Percentiles rank a stretch among this genome's conserved stretches.
These are phyloP conservation scores for Procambarus virginalis DNA, from an alignment of 1,140 invertebrate species.

Conservation along the genomic window DNA sequence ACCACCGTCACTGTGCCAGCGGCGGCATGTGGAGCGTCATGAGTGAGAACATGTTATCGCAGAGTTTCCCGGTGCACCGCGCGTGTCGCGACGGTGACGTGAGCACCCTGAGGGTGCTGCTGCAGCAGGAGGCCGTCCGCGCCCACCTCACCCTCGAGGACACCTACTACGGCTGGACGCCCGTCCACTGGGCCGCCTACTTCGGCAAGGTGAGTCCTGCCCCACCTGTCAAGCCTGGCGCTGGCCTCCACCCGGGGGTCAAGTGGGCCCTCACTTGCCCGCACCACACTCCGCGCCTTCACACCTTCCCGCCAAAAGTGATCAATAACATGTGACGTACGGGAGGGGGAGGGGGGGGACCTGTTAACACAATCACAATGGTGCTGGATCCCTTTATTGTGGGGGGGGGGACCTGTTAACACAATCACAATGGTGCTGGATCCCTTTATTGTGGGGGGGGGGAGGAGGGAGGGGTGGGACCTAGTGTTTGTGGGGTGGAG, in stretches of 20 bases:
- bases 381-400: no score
- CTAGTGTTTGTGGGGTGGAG: no score
- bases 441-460: no score
- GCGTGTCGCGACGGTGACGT: constrained; percentile 56
- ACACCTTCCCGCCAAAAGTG: constrained; percentile 1
- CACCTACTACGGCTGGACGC: constrained; percentile 62
- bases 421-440: no score
- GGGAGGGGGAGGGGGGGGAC: not conserved
- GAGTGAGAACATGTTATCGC: constrained; percentile 43
- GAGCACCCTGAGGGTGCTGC: not conserved
- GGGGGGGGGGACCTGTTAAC: not conserved
- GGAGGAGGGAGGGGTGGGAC: no score
- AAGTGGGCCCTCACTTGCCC: no score
- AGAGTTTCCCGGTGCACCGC: constrained; percentile 49
- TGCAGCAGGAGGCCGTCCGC: constrained; percentile 33
- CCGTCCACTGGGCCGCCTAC: constrained; percentile 54
- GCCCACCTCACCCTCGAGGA: constrained; percentile 54
- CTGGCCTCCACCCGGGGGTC: no score
- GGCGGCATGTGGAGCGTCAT: constrained; percentile 44
- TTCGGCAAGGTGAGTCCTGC: constrained; percentile 45
- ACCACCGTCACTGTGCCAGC: not conserved
- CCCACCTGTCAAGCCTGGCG: not conserved
- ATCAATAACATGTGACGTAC: constrained; percentile 14
- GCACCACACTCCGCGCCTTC: not conserved
- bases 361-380: no score